Evolutionary conservation across 2,888 invertebrate species (phyloP).

Genomic region (Apeira syringaria): DNA sequence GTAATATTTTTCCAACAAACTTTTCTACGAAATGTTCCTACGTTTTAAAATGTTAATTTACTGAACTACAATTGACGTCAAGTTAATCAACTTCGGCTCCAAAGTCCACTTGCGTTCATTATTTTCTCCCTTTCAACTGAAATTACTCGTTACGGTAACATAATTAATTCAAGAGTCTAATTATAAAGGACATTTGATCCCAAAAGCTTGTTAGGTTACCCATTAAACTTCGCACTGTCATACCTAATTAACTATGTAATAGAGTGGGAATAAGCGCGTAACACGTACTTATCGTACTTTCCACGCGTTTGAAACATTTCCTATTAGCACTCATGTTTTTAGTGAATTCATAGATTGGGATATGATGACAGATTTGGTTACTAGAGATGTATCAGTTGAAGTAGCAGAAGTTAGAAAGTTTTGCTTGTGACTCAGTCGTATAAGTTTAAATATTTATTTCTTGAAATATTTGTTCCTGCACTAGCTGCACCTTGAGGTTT

Average conservation of each 20-base stretch:
- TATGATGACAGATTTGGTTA: not conserved
- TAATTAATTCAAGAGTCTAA: slow-evolving; percentile 8
- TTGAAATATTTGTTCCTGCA: no score
- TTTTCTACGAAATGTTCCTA: no score
- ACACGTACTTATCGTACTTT: slow-evolving; percentile 22
- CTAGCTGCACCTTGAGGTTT: no score
- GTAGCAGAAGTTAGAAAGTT: no score
- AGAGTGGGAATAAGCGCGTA: slow-evolving; percentile 7
- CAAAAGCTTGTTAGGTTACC: slow-evolving; percentile 7
- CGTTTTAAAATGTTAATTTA: no score
- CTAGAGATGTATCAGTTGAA: not conserved
- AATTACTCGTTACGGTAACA: not conserved
- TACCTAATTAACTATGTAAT: slow-evolving; percentile 7
- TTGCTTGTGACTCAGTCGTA: no score
- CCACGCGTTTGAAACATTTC: slow-evolving; percentile 22
- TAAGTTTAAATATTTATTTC: no score
- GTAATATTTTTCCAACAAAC: no score
- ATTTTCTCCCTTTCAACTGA: slow-evolving; percentile 1
- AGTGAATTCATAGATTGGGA: slow-evolving; percentile 6
- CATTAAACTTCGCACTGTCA: slow-evolving; percentile 11
- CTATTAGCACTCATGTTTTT: slow-evolving; percentile 9
- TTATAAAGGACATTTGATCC: slow-evolving; percentile 12
- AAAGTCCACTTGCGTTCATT: not conserved
- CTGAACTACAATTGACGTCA: no score
- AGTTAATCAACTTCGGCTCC: no score